Evolutionary conservation across 2,113 vertebrate species (phyloP), one percentile per base, ranked within the genome.

Genomic region (Phylloscopus trochilus): DNA sequence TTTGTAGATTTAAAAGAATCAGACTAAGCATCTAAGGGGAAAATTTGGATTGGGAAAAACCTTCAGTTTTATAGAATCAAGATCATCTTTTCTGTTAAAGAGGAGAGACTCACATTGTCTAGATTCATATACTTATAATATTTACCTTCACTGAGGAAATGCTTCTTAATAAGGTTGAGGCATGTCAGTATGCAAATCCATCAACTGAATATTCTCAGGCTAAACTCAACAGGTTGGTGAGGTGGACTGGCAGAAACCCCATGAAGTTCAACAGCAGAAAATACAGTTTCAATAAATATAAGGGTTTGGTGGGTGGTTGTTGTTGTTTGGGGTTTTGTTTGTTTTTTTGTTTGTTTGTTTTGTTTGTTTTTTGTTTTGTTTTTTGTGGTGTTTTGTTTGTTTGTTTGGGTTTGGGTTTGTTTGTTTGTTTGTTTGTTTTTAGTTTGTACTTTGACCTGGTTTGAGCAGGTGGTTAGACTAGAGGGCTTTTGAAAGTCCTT

Each of bases 101-200:
- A 37, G 62, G n/a, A 47, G 11, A 51, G 5, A 37, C 1, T 75
- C 15, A n/a, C 4, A 23, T 62, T 78, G 15, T 70, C 18, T 62
- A 22, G 11, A 37, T n/a, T 58, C 23, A 59, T 28, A 43, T 24
- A 43, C 13, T 51, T 68, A 12, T 0, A 30, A 1, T 2, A 1
- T 84, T 63, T 66, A 26, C 6, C 5, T 49, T 51, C 30, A 49
- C 67, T 21, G 3, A 51, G 7, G 5, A 56, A 6, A 28, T 26
- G 5, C 1, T 89, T 55, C n/a, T 70, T 80, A 43, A 47, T 4
- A 73, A 83, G 64, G 1, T 3, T 3, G 6, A 62, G 5, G 4
- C 3, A 27, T 6, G 1, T 74, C 58, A 37, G 1, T 3, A 18
- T 10, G 7, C 7, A 58, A 60, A 67, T 58, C 22, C n/a, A 6